Evolutionary conservation across 2,113 vertebrate species (phyloP).

Genomic region (Synchiropus splendidus): DNA sequence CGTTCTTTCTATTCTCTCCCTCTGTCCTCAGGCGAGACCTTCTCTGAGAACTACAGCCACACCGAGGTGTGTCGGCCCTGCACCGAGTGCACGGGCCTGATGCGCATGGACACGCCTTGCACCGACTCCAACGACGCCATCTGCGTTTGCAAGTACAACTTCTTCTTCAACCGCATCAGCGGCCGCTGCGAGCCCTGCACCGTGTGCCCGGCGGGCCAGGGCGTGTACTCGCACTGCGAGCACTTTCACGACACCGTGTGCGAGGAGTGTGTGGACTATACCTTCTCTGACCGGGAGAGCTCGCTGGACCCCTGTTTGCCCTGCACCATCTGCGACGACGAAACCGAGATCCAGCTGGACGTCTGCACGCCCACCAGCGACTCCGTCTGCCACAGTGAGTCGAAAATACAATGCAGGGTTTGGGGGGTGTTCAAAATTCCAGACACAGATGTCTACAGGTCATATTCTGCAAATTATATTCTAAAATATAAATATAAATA

Average conservation of each 20-base stretch:
- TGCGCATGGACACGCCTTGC: constrained; percentile 85
- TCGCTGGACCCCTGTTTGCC: constrained; percentile 90
- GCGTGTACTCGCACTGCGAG: constrained; percentile 74
- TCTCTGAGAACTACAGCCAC: constrained; percentile 81
- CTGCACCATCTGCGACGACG: constrained; percentile 86
- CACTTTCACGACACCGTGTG: constrained; percentile 78
- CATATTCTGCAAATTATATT: no score
- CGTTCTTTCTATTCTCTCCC: constrained; percentile 21
- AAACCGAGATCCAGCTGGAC: constrained; percentile 61
- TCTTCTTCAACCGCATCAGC: constrained; percentile 53
- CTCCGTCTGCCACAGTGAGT: constrained; percentile 77
- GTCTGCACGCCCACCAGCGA: constrained; percentile 70
- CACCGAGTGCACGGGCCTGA: constrained; percentile 78
- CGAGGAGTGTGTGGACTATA: constrained; percentile 79
- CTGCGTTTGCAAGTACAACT: constrained; percentile 83
- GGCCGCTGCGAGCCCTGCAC: constrained; percentile 72
- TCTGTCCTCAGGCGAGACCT: constrained; percentile 73
- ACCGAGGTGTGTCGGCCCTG: constrained; percentile 77
- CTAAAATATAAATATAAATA: no score
- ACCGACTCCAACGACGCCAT: constrained; percentile 90
- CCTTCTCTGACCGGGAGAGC: constrained; percentile 86
- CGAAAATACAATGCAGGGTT: no score
- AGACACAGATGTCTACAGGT: no score
- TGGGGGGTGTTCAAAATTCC: no score
- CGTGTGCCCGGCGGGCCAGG: constrained; percentile 74